Conservation (phyloP, 2,113 vertebrate species). For the Ranitomeya imitator region DNA sequence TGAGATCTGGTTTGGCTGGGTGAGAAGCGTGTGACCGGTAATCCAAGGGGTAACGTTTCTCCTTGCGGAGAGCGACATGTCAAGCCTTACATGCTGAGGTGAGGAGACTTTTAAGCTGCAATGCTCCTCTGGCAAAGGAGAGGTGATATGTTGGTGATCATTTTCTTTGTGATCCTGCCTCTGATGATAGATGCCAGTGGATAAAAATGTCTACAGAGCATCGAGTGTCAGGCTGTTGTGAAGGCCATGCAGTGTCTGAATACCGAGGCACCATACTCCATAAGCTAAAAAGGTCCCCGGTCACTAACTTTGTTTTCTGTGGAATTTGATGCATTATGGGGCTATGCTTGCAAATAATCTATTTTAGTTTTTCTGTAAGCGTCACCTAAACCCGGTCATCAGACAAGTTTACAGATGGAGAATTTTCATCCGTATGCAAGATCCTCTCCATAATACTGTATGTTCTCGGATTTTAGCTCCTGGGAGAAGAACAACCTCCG, state of each 20-base stretch:
- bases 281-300: not conserved
- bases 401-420: not conserved
- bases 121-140: too few relatives aligned
- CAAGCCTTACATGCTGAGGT: too few relatives aligned
- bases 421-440: not conserved
- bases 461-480: not conserved
- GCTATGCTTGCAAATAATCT: not conserved
- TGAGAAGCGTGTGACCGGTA: too few relatives aligned
- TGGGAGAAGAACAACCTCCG: not conserved
- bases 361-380: not conserved
- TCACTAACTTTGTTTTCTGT: not conserved
- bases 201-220: too few relatives aligned
- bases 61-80: too few relatives aligned
- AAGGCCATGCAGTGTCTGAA: not conserved
- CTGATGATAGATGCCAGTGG: too few relatives aligned
- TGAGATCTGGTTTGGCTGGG: too few relatives aligned
- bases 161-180: too few relatives aligned
- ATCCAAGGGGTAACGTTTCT: too few relatives aligned
- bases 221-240: too few relatives aligned
- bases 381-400: not conserved
- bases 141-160: too few relatives aligned
- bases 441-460: not conserved
- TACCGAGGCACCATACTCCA: not conserved
- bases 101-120: too few relatives aligned
- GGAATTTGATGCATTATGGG: not conserved